These are phyloP conservation scores for Callinectes sapidus DNA, from an alignment of 2,888 invertebrate genomes.

Conservation along the genomic window DNA sequence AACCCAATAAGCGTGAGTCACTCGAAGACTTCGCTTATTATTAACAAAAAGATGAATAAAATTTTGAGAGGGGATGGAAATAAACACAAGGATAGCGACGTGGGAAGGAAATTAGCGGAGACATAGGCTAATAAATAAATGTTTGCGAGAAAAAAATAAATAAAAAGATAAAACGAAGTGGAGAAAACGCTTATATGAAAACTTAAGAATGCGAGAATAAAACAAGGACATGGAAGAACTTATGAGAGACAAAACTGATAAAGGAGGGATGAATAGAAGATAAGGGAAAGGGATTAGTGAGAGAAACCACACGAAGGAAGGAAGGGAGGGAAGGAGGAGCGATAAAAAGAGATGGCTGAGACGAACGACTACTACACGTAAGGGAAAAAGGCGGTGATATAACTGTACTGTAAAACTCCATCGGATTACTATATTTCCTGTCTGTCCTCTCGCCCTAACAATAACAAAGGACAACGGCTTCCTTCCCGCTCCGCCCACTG, in stretches of 20 bases:
- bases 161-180: not conserved
- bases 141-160: too few species aligned
- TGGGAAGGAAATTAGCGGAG: not conserved
- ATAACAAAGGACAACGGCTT: not conserved
- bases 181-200: not conserved
- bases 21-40: not conserved
- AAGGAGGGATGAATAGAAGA: not conserved
- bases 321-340: not conserved
- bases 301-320: not conserved
- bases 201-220: not conserved
- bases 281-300: not conserved
- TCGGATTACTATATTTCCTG: not conserved
- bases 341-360: not conserved
- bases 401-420: slow-evolving; percentile 6
- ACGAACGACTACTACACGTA: not conserved
- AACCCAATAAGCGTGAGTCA: not conserved
- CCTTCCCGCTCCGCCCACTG: not conserved
- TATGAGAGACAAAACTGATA: not conserved
- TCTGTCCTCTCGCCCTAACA: not conserved
- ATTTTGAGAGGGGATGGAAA: not conserved
- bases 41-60: not conserved
- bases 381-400: not conserved
- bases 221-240: not conserved
- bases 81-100: not conserved
- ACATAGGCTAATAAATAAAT: too few species aligned